Base-by-base conservation (phyloP, 2,888 invertebrate genomes). In the Drosophila hamatofila region DNA sequence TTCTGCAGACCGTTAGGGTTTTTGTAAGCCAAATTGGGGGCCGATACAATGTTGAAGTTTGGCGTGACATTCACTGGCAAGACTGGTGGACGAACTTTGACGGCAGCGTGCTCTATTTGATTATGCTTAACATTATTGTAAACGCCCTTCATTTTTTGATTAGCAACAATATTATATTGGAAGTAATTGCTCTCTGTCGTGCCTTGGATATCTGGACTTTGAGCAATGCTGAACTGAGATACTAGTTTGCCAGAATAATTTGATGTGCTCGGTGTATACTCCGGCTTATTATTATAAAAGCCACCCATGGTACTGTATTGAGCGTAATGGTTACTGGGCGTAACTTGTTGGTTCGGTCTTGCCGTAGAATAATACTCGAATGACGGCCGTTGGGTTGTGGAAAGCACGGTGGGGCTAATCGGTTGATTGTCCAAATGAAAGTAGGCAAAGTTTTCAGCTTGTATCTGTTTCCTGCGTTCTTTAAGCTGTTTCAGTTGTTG, bases 291-390 rank as follows among this genome's bases (percentile, higher is more conserved):
- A 80, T 95, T 95, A 72, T 94, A 94, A 92, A 94, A 95, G 9
- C 94, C 95, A 39, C 94, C 95, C 74, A 94, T 93, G 0, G 93
- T 92, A 60, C 95, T 93, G 41, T 94, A 93, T 30, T 94, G 94
- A 65, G 94, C 93, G 41, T 94, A 94, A 51, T 94, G 94, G 62
- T 94, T 94, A 88, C 94, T 94, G 21, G 94, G 94, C 48, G 95
- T 94, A 4, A 83, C 83, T 51, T 85, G 87, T 21, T 83, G 81
- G 3, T 55, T 55, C 0, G 90, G 60, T 8, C 75, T 83, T 0
- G 35, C 5, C 2, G 81, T 60, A 5, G 81, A 46, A 46, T 86
- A 84, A 64, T 75, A 75, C 37, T 81, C 75, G 57, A 68, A 72
- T n/a, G 72, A 60, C 0, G 78, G 37, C 14, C 54, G 57, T 8